Evolutionary conservation across 1,140 invertebrate genomes (phyloP), one percentile per base, ranked within the genome.

Genomic region (Brachionus sp.): DNA sequence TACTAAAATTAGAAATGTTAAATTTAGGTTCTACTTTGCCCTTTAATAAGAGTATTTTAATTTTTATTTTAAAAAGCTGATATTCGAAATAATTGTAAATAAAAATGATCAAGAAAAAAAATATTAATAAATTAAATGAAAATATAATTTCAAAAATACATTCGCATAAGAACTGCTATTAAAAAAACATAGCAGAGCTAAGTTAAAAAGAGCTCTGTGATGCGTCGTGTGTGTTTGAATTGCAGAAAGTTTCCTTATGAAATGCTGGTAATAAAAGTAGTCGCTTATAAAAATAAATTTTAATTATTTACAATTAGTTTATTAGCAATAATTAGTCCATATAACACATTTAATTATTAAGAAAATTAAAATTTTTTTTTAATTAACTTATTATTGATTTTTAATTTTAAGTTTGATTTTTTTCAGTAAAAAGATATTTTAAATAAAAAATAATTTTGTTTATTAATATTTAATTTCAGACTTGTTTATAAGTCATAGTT

Each of bases 41-140:
- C 16, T 23, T 57, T 19, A 57, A 5, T 19, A 57, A 19, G 1
- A 57, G 39, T 42, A 42, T 42, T 13, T 42, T 10, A 42, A 42
- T 42, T 42, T 42, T 42, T 42, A 5, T 50, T 13, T n/a, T n/a
- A 50, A 16, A 57, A 57, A 57, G 50, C 50, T 57, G 50, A 57
- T 57, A 25, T 57, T 57, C 50, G 19, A 57, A 57, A 57, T 57
- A 57, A 19, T 57, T 57, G n/a, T 57, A 57, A 5, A 57, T 9
- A 19, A 19, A 53, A 57, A 57, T 57, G 7, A 57, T 25, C 50
- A 57, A 50, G 3, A 57, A 29, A 29, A 57, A 57, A 57, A 57
- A 37, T n/a, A n/a, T 35, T 68, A 35, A 33, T 68, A 68, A 68
- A 68, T 68, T 68, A 68, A 68, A 68, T 37, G 12, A 68, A 68